Base-by-base conservation (phyloP, 2,888 invertebrate genomes). In the Xanthorhoe spadicearia region DNA sequence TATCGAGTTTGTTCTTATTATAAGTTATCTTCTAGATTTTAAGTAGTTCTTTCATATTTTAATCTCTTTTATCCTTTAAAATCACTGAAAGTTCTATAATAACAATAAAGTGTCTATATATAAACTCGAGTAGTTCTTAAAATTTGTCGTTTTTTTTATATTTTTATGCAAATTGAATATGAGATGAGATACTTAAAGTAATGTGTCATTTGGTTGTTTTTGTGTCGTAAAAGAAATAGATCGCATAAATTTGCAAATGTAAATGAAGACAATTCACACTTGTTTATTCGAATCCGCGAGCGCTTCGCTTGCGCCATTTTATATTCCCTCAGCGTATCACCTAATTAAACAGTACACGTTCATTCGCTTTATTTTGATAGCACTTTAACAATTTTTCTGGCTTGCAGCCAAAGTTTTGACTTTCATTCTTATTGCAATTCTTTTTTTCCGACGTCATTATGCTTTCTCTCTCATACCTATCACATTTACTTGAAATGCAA, bases 401-500 rank as follows among this genome's bases (percentile, higher is more conserved):
- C 58, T 32, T 2, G 6, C 18, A 5, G 58, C 66, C 66, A 66
- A 50, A 38, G 38, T 66, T 66, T 57, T 54, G 9, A 49, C 19
- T 60, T 38, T 51, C 55, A 54, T 32, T 65, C 43, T 53, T 60
- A 52, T 55, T 61, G 60, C 56, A 61, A 61, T 51, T 68, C 8
- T 23, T 43, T 18, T 53, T 55, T 61, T 55, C 50, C 35, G 13
- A 43, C 17, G 48, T 48, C 48, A 48, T 48, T 15, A 48, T 9
- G 13, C 38, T 43, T 4, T 43, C 38, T 43, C 38, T 13, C 38
- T 43, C 38, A 13, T 10, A 13, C 38, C 10, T 43, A 43, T 43
- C 38, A 43, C 3, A 43, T 43, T 13, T 13, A 43, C 38, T 43
- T 43, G 38, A 43, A 43, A 43, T 13, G 38, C 38, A 13, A 43